Evolutionary conservation across 2,888 invertebrate genomes (phyloP).

Genomic region (Stenodema calcarata): DNA sequence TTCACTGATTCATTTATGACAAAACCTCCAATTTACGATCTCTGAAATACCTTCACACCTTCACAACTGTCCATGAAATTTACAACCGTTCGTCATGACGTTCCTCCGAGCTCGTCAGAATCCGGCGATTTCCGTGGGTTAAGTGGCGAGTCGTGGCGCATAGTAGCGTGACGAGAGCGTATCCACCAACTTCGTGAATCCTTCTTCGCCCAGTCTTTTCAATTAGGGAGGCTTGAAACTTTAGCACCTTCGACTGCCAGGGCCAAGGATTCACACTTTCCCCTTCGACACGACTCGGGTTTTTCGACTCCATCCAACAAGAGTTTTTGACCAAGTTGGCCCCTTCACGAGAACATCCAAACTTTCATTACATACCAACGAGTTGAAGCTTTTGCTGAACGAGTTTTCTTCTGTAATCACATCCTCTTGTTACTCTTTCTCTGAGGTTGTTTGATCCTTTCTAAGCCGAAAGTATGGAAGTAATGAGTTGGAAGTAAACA

Average conservation of each 20-base stretch:
- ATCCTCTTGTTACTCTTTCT: not conserved
- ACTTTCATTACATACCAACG: not conserved
- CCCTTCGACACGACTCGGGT: not conserved
- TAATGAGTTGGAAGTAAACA: no score
- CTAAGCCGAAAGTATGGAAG: not conserved
- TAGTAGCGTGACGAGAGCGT: not conserved
- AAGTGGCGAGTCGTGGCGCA: not conserved
- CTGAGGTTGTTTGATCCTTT: not conserved
- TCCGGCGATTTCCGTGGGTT: not conserved
- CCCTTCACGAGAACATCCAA: not conserved
- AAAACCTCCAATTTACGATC: no score
- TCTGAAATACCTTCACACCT: no score
- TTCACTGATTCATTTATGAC: no score
- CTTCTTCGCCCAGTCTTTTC: not conserved
- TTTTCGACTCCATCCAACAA: not conserved
- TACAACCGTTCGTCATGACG: not conserved
- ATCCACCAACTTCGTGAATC: not conserved
- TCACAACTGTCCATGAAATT: not conserved
- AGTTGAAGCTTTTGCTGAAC: not conserved
- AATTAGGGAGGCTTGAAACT: not conserved
- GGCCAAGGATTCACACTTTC: not conserved
- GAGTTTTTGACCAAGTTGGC: not conserved
- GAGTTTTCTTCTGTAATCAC: not conserved
- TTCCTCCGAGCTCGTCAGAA: not conserved
- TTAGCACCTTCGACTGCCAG: not conserved